Base-by-base conservation (phyloP, 1,140 invertebrate genomes). In the Cheumatopsyche charites region DNA sequence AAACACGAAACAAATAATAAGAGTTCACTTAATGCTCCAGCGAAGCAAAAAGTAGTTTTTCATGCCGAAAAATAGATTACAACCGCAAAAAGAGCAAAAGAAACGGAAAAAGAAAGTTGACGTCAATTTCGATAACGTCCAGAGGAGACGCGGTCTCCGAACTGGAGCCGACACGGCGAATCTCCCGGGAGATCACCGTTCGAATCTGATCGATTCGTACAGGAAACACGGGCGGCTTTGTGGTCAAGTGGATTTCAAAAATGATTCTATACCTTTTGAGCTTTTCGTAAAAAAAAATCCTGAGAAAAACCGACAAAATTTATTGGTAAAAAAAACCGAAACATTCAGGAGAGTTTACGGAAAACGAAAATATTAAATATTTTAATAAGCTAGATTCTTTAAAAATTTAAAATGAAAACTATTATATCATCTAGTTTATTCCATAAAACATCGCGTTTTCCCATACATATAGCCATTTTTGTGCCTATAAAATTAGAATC, bases 41-140 rank as follows among this genome's bases (percentile, higher is more conserved):
- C 55, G 55, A 58, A 58, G 55, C 55, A 58, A 58, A 58, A 58
- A 58, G 55, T 58, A 58, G 55, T 58, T 23, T 58, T 58, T 58
- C 55, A 58, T 23, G 55, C 55, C 55, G 55, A 58, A 58, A 58
- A 58, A 58, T 58, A 47, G 15, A 47, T 47, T 36, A 36, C 29
- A 36, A 36, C 29, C 29, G 29, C 29, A 36, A 36, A 23, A 23
- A 25, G 21, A 25, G n/a, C n/a, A 58, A 23, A 23, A 26, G 23
- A 58, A 58, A n/a, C 19, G 23, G 23, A 58, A 58, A 26, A 58
- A 58, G 55, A 58, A 58, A 58, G 55, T 58, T 58, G 55, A 58
- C 55, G 55, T 58, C 55, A 58, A 58, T 58, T 58, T 58, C 21
- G 55, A 58, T 58, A 58, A 58, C 55, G 55, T 26, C 23, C 23